phyloP scores from a whole-genome alignment of 1,140 invertebrate genomes.

The Tigriopus japonicus region DNA sequence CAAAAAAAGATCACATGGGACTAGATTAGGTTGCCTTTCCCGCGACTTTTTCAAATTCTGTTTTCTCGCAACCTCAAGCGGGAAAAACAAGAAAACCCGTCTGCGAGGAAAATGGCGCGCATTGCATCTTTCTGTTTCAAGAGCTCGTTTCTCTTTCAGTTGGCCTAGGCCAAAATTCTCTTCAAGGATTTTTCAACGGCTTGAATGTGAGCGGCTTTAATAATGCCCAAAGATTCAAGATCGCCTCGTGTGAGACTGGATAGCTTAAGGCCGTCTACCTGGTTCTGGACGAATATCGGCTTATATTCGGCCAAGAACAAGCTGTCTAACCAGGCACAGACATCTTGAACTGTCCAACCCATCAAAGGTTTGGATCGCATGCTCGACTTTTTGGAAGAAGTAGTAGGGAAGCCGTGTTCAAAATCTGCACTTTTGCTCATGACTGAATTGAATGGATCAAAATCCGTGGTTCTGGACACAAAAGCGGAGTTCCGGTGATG shows the following conservation, averaged over 20 bases:
- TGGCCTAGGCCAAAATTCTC: background rate
- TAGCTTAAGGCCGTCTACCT: slow-evolving; percentile 30
- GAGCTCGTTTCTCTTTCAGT: too few relatives aligned
- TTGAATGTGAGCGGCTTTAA: slow-evolving; percentile 33
- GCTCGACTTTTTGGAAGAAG: slow-evolving; percentile 1
- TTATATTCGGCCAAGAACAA: slow-evolving; percentile 33
- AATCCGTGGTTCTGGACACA: slow-evolving; percentile 10
- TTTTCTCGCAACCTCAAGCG: too few relatives aligned
- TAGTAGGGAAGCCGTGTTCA: background rate
- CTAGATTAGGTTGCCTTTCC: too few relatives aligned
- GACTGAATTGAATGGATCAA: background rate
- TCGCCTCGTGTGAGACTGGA: slow-evolving; percentile 31
- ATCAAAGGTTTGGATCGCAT: slow-evolving; percentile 27
- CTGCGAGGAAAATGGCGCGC: too few relatives aligned
- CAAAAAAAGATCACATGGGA: too few relatives aligned
- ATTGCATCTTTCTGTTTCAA: too few relatives aligned
- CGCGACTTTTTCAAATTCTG: too few relatives aligned
- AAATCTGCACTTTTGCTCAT: background rate
- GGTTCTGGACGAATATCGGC: slow-evolving; percentile 26
- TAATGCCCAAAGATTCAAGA: slow-evolving; percentile 32
- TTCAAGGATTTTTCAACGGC: slow-evolving; percentile 32
- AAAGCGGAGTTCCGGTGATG: slow-evolving; percentile 16
- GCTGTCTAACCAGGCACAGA: slow-evolving; percentile 32
- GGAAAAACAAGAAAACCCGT: too few relatives aligned
- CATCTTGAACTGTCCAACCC: slow-evolving; percentile 31